phyloP scores from a whole-genome alignment of 2,797 vertebrate genomes.

The Leptatherina wallacei region DNA sequence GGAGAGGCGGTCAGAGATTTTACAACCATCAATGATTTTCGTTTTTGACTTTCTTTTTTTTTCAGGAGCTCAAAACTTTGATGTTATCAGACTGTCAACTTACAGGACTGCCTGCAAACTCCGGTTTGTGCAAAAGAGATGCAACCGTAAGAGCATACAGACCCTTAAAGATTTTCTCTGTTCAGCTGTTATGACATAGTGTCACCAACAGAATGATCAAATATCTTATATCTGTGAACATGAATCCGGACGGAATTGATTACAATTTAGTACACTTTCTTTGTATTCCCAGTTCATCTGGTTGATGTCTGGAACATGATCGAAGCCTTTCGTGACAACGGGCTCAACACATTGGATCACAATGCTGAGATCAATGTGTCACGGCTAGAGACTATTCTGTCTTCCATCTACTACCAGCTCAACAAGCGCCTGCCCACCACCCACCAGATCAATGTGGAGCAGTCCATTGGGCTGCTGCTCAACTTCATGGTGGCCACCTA shows the following conservation, averaged over 20 bases:
- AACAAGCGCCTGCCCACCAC: constrained; percentile 97
- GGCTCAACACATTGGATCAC: constrained; percentile 95
- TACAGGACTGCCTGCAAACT: constrained; percentile 97
- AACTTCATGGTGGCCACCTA: constrained; percentile 97
- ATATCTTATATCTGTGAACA: constrained; percentile 2
- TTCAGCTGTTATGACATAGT: not conserved
- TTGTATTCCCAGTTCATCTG: constrained; percentile 87
- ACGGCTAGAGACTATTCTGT: constrained; percentile 95
- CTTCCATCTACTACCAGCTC: constrained; percentile 97
- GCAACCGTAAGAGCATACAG: constrained; percentile 90
- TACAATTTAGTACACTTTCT: not conserved
- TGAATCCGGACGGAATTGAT: constrained; percentile 21
- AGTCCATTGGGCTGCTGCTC: constrained; percentile 96
- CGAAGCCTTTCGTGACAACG: constrained; percentile 98
- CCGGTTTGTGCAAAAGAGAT: constrained; percentile 95
- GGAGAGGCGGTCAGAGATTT: not conserved
- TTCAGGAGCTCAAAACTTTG: constrained; percentile 95
- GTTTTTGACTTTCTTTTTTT: not conserved
- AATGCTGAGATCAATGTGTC: constrained; percentile 93
- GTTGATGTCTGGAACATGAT: constrained; percentile 99
- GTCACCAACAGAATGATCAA: constrained; percentile 1
- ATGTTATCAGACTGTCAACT: constrained; percentile 96
- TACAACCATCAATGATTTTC: not conserved
- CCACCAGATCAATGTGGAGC: constrained; percentile 97
- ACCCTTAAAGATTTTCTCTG: not conserved